Evolutionary conservation across 2,888 invertebrate genomes (phyloP).

Genomic region (Eilema caniola): DNA sequence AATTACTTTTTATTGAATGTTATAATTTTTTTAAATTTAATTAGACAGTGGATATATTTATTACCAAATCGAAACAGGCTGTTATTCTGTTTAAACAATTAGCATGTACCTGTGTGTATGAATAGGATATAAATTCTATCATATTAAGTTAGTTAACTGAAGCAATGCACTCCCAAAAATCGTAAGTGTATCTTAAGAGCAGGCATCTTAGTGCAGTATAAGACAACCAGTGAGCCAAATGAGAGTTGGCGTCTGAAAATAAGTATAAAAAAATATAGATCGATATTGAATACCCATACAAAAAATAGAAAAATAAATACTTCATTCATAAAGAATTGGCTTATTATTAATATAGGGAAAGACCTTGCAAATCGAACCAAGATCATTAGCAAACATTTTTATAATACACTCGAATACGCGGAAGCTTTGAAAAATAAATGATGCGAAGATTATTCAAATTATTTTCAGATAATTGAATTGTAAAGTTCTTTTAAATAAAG

Average conservation of each 20-base stretch:
- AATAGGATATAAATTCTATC: too few species aligned
- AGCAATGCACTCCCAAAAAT: too few species aligned
- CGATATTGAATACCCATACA: background rate
- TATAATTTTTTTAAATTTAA: too few species aligned
- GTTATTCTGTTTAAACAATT: too few species aligned
- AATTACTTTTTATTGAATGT: too few species aligned
- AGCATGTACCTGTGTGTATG: too few species aligned
- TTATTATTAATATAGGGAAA: background rate
- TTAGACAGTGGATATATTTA: too few species aligned
- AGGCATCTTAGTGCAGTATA: too few species aligned
- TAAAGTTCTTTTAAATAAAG: background rate
- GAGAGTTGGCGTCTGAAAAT: background rate
- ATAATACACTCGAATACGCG: conserved; percentile 6
- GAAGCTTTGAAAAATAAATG: conserved; percentile 11
- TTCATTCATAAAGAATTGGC: background rate
- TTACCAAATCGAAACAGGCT: too few species aligned
- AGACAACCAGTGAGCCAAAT: background rate
- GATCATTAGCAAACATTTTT: conserved; percentile 8
- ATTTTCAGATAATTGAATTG: conserved; percentile 9
- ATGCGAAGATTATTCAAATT: conserved; percentile 5
- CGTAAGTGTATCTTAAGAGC: too few species aligned
- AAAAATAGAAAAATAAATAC: background rate
- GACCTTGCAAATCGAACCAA: conserved; percentile 7
- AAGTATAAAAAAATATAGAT: conserved; percentile 10
- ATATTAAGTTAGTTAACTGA: too few species aligned